These are phyloP conservation scores for Sphinx pinastri DNA, from an alignment of 2,888 invertebrate species.

Conservation along the genomic window DNA sequence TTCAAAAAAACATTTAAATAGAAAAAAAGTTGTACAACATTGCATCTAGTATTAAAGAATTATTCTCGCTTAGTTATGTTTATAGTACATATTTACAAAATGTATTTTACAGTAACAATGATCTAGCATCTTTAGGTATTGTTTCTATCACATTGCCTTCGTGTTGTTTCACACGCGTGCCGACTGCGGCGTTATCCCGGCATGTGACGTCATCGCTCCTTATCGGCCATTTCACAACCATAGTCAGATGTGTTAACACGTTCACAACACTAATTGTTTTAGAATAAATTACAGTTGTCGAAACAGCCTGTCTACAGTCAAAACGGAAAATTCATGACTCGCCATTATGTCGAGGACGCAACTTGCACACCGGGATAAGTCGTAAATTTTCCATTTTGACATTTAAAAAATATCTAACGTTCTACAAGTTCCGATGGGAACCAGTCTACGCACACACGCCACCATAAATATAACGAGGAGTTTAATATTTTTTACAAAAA, in stretches of 20 bases:
- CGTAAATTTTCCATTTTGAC: conserved; percentile 19
- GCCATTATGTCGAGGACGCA: background rate
- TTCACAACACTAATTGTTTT: conserved; percentile 48
- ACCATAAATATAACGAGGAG: conserved; percentile 34
- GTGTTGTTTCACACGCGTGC: conserved; percentile 39
- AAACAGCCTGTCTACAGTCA: conserved; percentile 35
- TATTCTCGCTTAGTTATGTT: conserved; percentile 75
- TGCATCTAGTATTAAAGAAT: conserved; percentile 79
- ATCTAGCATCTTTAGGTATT: conserved; percentile 83
- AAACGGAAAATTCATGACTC: conserved; percentile 23
- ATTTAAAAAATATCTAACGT: conserved; percentile 11
- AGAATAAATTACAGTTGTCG: conserved; percentile 39
- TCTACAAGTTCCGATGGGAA: conserved; percentile 18
- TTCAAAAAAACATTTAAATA: conserved; percentile 81
- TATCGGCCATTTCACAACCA: conserved; percentile 67
- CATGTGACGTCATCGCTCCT: conserved; percentile 12
- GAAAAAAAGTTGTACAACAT: conserved; percentile 81
- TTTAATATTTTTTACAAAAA: conserved; percentile 63
- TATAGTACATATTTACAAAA: conserved; percentile 83
- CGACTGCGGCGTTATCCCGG: conserved; percentile 1
- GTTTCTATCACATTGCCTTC: conserved; percentile 80
- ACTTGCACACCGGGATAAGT: background rate
- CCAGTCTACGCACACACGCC: conserved; percentile 24
- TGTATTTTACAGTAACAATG: conserved; percentile 83
- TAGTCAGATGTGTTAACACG: conserved; percentile 46